phyloP scores from a whole-genome alignment of 2,113 vertebrate species.

The Ginglymostoma cirratum region DNA sequence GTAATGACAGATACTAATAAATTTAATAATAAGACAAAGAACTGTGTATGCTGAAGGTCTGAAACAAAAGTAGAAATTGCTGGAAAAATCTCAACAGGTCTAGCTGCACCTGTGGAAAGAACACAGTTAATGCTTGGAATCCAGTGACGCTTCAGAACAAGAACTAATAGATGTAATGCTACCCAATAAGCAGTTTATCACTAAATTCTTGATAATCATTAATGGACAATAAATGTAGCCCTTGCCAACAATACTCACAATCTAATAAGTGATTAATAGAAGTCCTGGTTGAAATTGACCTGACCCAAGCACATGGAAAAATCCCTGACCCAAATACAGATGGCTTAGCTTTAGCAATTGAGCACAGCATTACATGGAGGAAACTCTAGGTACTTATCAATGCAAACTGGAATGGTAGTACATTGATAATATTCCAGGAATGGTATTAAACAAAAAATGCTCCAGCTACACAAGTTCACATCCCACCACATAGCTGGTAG shows the following conservation, averaged over 20 bases:
- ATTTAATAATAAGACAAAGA: too few species aligned
- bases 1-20: background rate
- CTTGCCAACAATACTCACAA: background rate
- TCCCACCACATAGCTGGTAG: too few species aligned
- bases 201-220: background rate
- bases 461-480: too few species aligned
- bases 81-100: too few species aligned
- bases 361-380: background rate
- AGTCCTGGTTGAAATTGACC: background rate
- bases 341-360: background rate
- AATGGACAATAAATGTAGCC: background rate
- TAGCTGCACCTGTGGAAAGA: too few species aligned
- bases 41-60: too few species aligned
- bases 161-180: background rate
- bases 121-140: too few species aligned
- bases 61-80: too few species aligned
- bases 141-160: too few species aligned
- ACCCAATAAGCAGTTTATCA: background rate
- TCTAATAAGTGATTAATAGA: background rate
- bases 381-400: background rate
- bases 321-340: background rate
- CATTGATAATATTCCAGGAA: too few species aligned
- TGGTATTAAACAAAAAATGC: too few species aligned
- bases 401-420: too few species aligned
- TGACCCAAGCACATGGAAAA: background rate